Conservation (phyloP, 2,888 invertebrate species). For the Eupelmus urozonus region DNA sequence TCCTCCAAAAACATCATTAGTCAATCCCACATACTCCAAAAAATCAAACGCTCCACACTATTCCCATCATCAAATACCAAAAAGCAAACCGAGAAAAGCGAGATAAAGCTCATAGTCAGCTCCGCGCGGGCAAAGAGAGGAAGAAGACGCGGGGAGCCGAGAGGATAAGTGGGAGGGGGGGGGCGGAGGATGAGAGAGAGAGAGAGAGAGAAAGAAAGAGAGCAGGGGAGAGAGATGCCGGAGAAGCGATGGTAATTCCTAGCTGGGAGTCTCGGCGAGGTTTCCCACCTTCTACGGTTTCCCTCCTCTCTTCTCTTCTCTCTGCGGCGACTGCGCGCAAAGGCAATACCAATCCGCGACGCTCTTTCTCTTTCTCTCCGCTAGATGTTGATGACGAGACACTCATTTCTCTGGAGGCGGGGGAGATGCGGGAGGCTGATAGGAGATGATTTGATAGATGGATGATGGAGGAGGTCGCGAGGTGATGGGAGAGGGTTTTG, state of each 20-base stretch:
- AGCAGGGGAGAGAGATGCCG: constrained; percentile 70
- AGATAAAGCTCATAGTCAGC: not conserved
- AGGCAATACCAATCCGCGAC: constrained; percentile 53
- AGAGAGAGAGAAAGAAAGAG: constrained; percentile 49
- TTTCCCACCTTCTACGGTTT: constrained; percentile 76
- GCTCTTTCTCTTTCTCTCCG: constrained; percentile 22
- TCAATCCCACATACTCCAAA: no score
- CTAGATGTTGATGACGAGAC: no score
- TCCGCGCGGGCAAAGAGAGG: constrained; percentile 29
- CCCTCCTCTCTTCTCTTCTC: no score
- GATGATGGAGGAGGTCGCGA: not conserved
- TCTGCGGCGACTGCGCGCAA: constrained; percentile 25
- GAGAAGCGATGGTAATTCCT: constrained; percentile 73
- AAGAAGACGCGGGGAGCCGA: constrained; percentile 24
- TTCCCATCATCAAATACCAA: not conserved
- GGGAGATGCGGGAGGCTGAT: no score
- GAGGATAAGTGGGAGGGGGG: not conserved
- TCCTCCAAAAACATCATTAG: no score
- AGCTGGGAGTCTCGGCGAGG: constrained; percentile 71
- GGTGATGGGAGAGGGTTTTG: no score
- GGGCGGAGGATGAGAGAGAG: constrained; percentile 36
- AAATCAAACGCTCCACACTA: no score
- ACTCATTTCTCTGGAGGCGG: no score
- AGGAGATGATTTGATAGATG: no score
- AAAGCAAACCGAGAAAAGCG: not conserved